phyloP scores from a whole-genome alignment of 2,888 invertebrate species.

The Callimorpha dominula region DNA sequence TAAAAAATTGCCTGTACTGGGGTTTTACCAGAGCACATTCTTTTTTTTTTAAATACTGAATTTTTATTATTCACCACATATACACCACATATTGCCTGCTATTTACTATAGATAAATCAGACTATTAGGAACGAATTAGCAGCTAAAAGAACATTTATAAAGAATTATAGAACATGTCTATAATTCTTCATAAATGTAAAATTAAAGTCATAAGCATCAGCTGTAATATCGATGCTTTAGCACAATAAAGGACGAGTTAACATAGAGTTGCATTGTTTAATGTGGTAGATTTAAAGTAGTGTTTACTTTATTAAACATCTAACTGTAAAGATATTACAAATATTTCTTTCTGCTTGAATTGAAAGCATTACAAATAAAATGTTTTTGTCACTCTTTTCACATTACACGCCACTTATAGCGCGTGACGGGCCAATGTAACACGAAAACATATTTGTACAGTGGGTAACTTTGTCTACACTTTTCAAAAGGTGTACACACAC shows the following conservation, averaged over 20 bases:
- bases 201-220: background rate
- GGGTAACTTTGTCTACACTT: background rate
- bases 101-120: too few relatives aligned
- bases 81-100: too few relatives aligned
- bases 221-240: background rate
- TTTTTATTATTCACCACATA: background rate
- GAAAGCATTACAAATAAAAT: slow-evolving; percentile 31
- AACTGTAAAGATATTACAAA: slow-evolving; percentile 8
- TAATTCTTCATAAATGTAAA: too few relatives aligned
- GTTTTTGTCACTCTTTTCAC: slow-evolving; percentile 33
- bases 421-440: slow-evolving; percentile 42
- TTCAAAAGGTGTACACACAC: background rate
- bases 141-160: too few relatives aligned
- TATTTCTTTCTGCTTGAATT: slow-evolving; percentile 17
- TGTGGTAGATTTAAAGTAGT: background rate
- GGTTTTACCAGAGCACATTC: background rate
- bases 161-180: too few relatives aligned
- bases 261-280: background rate
- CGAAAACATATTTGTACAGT: slow-evolving; percentile 22
- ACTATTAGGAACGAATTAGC: too few relatives aligned
- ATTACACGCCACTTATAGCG: slow-evolving; percentile 42
- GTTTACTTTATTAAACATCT: background rate
- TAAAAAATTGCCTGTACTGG: background rate
- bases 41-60: background rate
- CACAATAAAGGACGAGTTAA: background rate